Evolutionary conservation across 2,113 vertebrate species (phyloP), one percentile per base, ranked within the genome.

Genomic region (Ciconia stormi): DNA sequence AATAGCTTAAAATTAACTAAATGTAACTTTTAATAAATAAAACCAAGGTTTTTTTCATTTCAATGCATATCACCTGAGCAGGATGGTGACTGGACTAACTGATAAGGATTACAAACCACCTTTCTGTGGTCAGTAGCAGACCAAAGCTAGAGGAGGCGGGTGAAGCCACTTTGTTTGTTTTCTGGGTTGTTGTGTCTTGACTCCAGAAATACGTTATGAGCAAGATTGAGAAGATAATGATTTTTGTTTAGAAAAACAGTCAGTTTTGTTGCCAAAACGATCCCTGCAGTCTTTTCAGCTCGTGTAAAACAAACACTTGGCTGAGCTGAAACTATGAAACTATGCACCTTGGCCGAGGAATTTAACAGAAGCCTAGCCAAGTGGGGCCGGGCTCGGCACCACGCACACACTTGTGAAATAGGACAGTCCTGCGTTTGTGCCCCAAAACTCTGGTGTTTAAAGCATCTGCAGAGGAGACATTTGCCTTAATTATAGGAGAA

Each of bases 361-460:
- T 4, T 46, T 49, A 53, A 21, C 44, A 61, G 74, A 16, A 71
- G 69, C 63, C 1, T 16, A 77, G 87, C 25, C 80, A 72, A 66
- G 70, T 2, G 20, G 58, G 74, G 74, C 53, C 1, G 0, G 55
- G 50, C 65, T 82, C 10, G 0, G 42, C 62, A 53, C 46, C 26
- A 7, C 0, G 4, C 40, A 23, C 32, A 15, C 9, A 3, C 19
- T 15, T 0, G 0, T 32, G 10, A 47, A 32, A 62, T 7, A 74
- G 26, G 13, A 63, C 13, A 13, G 6, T n/a, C 38, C 77, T 42
- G 22, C 11, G 23, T 23, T 59, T 17, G 29, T 22, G 20, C 9
- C 49, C 74, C 19, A 52, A 32, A 62, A 21, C 42, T 36, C 46
- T 72, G 42, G 13, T 15, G 56, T 46, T 74, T 56, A 62, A 69